Conservation (phyloP, 1,140 invertebrate genomes). For the Penaeus chinensis region DNA sequence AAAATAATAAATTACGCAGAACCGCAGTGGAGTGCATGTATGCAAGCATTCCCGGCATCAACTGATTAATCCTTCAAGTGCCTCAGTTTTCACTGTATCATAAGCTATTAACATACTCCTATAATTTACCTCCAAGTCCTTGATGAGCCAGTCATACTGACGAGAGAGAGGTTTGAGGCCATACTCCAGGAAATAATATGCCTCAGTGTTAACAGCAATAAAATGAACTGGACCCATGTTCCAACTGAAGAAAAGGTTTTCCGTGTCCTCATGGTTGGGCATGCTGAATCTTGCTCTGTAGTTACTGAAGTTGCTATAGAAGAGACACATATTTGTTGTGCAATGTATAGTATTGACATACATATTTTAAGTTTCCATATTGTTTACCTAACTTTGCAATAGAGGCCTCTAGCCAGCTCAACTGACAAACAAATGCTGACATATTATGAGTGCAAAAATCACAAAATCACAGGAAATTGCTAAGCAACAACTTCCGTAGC, state of each 20-base stretch:
- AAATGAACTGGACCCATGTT: slow-evolving; percentile 93
- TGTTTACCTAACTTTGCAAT: no score
- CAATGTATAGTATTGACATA: no score
- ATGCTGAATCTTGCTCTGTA: slow-evolving; percentile 76
- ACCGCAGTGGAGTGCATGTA: no score
- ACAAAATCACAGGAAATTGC: no score
- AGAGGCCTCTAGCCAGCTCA: no score
- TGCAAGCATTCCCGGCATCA: no score
- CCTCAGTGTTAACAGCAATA: slow-evolving; percentile 89
- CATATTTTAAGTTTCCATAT: no score
- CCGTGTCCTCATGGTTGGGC: slow-evolving; percentile 47
- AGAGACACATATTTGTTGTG: neutral
- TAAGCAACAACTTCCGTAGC: no score
- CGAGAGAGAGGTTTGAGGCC: slow-evolving; percentile 84
- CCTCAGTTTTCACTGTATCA: no score
- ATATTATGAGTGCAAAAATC: no score
- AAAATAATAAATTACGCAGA: no score
- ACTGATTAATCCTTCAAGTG: neutral
- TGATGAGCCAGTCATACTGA: slow-evolving; percentile 91
- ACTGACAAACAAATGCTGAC: no score
- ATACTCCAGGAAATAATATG: slow-evolving; percentile 92
- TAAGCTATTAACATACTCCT: neutral
- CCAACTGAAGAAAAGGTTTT: slow-evolving; percentile 88
- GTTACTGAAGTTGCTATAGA: slow-evolving; percentile 86
- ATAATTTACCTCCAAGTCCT: slow-evolving; percentile 78